Evolutionary conservation across 2,797 vertebrate genomes (phyloP).

Genomic region (Neomorphus geoffroyi): DNA sequence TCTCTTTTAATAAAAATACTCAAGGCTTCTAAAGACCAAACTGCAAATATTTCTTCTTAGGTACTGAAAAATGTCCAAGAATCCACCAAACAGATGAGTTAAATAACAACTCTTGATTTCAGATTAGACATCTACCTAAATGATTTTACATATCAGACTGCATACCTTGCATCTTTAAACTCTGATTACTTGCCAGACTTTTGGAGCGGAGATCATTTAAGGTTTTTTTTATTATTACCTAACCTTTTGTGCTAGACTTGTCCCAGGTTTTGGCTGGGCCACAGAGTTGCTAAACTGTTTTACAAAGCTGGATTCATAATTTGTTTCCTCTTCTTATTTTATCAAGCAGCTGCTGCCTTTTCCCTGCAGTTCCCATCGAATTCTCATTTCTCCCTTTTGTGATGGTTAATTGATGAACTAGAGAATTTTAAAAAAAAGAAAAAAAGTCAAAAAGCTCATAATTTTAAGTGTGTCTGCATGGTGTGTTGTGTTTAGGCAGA

Average conservation of each 20-base stretch:
- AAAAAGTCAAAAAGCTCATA: background rate
- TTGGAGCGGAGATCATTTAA: background rate
- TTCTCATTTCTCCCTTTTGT: conserved; percentile 4
- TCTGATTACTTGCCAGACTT: background rate
- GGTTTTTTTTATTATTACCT: background rate
- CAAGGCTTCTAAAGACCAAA: background rate
- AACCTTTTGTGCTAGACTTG: background rate
- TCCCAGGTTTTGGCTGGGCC: background rate
- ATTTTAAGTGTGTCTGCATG: background rate
- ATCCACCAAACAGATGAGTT: background rate
- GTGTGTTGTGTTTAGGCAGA: background rate
- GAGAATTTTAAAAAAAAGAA: background rate
- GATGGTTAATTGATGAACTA: background rate
- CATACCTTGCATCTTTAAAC: background rate
- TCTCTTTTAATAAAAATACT: background rate
- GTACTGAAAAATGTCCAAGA: background rate
- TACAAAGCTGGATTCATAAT: background rate
- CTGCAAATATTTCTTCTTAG: background rate
- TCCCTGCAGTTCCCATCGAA: background rate
- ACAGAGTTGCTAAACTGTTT: background rate
- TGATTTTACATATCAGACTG: background rate
- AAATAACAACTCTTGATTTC: background rate
- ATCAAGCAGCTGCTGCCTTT: background rate
- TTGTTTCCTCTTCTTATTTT: background rate
- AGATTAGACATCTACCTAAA: background rate